Percentiles rank a stretch among this genome's conserved stretches.
Evolutionary conservation across 1,140 invertebrate genomes (phyloP).

Genomic region (Tetramorium alpestre): DNA sequence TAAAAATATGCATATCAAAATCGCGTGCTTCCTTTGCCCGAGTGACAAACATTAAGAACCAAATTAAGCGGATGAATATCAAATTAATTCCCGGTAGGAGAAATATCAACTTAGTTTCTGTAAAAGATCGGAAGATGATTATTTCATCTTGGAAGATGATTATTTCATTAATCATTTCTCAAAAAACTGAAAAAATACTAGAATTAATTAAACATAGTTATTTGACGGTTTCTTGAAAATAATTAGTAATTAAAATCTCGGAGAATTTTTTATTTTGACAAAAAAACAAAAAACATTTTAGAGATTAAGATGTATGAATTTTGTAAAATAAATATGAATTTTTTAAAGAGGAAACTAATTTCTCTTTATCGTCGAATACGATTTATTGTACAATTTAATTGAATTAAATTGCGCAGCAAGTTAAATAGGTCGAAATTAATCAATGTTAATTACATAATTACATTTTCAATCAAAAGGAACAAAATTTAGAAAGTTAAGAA

Average conservation of each 20-base stretch:
- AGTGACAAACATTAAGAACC: neutral
- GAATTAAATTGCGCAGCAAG: neutral
- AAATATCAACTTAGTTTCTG: neutral
- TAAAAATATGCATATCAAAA: neutral
- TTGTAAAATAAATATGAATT: neutral
- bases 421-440: neutral
- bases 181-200: neutral
- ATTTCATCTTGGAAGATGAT: neutral
- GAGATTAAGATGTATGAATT: neutral
- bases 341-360: neutral
- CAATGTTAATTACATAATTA: neutral
- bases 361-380: neutral
- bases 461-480: neutral
- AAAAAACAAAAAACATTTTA: neutral
- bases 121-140: neutral
- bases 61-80: neutral
- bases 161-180: neutral
- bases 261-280: neutral
- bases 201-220: conserved; percentile 6
- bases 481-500: neutral
- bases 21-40: neutral
- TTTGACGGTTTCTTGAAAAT: neutral
- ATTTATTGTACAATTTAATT: neutral
- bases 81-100: neutral
- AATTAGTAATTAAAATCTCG: neutral